A percentile compares a stretch with the other conserved stretches of the same genome.
Evolutionary conservation across 2,888 invertebrate genomes (phyloP).

Genomic region (Chymomyza procnemis): DNA sequence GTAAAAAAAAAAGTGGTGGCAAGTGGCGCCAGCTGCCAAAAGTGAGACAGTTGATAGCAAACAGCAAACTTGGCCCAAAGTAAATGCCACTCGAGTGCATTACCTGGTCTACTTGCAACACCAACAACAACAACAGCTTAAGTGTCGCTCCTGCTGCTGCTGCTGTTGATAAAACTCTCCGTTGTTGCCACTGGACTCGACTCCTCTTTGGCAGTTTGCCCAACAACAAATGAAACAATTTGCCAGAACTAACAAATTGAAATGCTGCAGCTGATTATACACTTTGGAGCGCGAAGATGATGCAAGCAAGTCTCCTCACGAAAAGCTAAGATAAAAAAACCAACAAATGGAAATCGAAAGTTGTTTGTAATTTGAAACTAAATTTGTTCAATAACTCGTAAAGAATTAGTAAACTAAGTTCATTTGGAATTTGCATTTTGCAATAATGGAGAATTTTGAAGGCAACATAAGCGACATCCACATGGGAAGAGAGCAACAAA

Average conservation of each 20-base stretch:
- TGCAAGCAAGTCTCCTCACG: no score
- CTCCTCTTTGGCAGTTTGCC: conserved; percentile 4
- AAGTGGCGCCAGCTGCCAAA: conserved; percentile 67
- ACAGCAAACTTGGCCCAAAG: conserved; percentile 33
- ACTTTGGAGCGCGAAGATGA: no score
- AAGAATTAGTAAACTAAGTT: no score
- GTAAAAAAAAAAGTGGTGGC: conserved; percentile 34
- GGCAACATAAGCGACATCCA: no score
- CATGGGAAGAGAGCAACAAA: no score
- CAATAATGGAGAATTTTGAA: no score
- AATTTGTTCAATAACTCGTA: no score
- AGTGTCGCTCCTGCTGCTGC: background rate
- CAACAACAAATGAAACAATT: background rate
- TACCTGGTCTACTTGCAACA: conserved; percentile 15
- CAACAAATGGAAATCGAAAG: no score
- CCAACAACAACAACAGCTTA: conserved; percentile 20
- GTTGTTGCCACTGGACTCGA: background rate
- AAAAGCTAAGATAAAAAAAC: no score
- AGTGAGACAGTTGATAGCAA: conserved; percentile 62
- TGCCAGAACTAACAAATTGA: conserved; percentile 49
- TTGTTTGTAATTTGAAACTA: no score
- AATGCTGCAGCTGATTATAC: conserved; percentile 47
- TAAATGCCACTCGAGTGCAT: conserved; percentile 22
- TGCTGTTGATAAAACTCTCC: conserved; percentile 3
- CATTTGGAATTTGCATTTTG: no score